Evolutionary conservation across 2,797 vertebrate species (phyloP).

Genomic region (Falco berigora): DNA sequence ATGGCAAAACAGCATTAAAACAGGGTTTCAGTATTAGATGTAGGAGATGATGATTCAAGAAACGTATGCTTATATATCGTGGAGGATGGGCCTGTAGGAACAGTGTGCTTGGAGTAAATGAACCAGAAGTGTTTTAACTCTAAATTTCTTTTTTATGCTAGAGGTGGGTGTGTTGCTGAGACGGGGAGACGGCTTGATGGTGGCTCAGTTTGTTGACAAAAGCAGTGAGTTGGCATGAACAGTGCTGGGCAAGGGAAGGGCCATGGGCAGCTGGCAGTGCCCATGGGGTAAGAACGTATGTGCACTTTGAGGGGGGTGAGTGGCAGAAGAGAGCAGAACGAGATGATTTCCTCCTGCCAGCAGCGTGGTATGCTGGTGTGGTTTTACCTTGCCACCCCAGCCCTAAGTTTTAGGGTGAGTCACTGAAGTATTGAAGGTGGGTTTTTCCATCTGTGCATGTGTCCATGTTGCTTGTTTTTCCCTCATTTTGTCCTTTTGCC

Average conservation of each 20-base stretch:
- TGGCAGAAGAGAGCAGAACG: background rate
- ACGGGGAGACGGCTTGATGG: background rate
- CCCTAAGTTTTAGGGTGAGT: background rate
- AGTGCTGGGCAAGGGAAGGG: background rate
- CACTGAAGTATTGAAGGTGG: background rate
- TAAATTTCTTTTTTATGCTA: background rate
- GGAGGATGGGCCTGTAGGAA: background rate
- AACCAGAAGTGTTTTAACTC: background rate
- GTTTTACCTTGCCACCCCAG: background rate
- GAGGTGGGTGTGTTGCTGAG: background rate
- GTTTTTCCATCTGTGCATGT: accelerated
- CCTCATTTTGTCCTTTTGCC: background rate
- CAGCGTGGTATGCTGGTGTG: accelerated
- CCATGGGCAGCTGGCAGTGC: background rate
- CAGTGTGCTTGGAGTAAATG: background rate
- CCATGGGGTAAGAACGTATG: accelerated
- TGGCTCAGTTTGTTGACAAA: background rate
- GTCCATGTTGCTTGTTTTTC: background rate
- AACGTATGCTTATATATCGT: accelerated
- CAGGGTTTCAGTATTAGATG: background rate
- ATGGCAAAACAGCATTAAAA: background rate
- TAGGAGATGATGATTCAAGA: background rate
- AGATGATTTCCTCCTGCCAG: background rate
- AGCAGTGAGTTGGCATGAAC: background rate
- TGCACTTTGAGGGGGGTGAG: background rate